Base-by-base conservation (phyloP, 30 jellyfish, hydroid and myxozoan genomes). In the Phacellophora camtschatica region DNA sequence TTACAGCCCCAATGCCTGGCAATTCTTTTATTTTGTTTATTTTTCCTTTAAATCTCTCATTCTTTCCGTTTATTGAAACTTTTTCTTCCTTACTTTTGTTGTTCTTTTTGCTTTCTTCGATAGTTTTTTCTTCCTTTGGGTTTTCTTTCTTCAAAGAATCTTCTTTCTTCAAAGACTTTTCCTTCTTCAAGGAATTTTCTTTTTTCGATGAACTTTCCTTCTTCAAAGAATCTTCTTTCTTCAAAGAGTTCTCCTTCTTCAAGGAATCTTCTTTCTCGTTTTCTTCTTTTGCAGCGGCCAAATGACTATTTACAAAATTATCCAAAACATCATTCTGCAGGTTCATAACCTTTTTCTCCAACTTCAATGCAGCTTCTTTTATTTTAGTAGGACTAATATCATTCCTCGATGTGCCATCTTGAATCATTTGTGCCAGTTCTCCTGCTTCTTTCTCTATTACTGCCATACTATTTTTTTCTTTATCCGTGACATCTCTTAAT, bases 371-470 rank as follows among this genome's bases (percentile, higher is more conserved):
- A 30, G 86, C 86, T 8, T 73, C 74, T 30, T 50, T 54, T 10
- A 73, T 31, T 19, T 73, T 51, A 10, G 22, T 28, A 50, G 86
- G 74, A 23, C 22, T 48, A 5, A 67, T 4, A 9, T 31, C 56
- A 16, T 33, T 73, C 13, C 15, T 54, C 36, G 76, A 1, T 7
- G 86, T 50, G 25, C 74, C 49, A 23, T 73, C 74, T 22, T 51
- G 72, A 29, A 73, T 53, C 65, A 73, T 36, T 34, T 73, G 51
- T 37, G 86, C 86, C 7, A 73, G 50, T n/a, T 24, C 36, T 10
- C 36, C 33, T 12, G 86, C 86, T 9, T 55, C 71, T 7, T 51
- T 51, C 29, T 73, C 61, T 10, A 73, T 42, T 25, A 50, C 86
- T 2, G 53, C 43, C 86, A 73, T 73, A 31, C 53, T 73, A 15